Conservation (phyloP, 2,113 vertebrate genomes). For the Lota lota region DNA sequence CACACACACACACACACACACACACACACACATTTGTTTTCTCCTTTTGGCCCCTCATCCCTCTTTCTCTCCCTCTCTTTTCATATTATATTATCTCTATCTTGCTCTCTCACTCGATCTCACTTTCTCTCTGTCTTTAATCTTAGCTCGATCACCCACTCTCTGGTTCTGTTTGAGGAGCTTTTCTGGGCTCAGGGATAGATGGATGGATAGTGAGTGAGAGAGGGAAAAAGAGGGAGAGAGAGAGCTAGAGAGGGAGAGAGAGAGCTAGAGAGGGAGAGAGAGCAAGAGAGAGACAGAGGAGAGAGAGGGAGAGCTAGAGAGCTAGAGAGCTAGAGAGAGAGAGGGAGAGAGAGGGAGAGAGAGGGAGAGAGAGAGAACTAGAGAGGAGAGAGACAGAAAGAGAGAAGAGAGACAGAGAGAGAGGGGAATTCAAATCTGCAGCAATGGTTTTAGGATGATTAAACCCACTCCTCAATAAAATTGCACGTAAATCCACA, state of each 20-base stretch:
- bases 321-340: too few species aligned
- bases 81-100: conserved; percentile 31
- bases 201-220: background rate
- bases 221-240: background rate
- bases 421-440: conserved; percentile 33
- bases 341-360: too few species aligned
- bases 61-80: conserved; percentile 17
- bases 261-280: background rate
- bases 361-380: too few species aligned
- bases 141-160: background rate
- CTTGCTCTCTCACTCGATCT: conserved; percentile 25
- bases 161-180: background rate
- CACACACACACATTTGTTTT: background rate
- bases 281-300: background rate
- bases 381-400: too few species aligned
- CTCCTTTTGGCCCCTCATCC: background rate
- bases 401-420: too few species aligned
- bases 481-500: conserved; percentile 42
- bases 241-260: too few species aligned
- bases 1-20: too few species aligned
- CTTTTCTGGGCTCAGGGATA: background rate
- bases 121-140: conserved; percentile 3
- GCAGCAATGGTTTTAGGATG: conserved; percentile 9
- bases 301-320: too few species aligned
- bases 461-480: conserved; percentile 18